A percentile compares a stretch with the other conserved stretches of the same genome.
Conservation (phyloP, 1,140 invertebrate genomes). For the Drosophila bipectinata region DNA sequence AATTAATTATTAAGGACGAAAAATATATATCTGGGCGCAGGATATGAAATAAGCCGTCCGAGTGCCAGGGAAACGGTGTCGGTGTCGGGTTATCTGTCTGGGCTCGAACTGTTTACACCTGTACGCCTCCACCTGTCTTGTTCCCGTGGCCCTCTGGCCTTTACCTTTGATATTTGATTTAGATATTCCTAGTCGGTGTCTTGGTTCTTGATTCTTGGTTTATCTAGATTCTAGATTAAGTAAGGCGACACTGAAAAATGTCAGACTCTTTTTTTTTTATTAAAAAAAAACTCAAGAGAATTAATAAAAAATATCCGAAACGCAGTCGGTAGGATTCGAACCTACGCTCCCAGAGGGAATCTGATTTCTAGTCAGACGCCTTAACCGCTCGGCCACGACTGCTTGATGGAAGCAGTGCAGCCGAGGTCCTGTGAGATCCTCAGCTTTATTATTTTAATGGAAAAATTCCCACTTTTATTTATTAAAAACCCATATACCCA, state of each 20-base stretch:
- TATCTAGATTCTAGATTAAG: too few species aligned
- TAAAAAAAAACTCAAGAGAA: too few species aligned
- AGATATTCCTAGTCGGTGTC: not conserved
- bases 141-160: too few species aligned
- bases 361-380: constrained; percentile 93
- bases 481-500: too few species aligned
- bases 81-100: constrained; percentile 13
- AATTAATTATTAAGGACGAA: constrained; percentile 72
- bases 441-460: too few species aligned
- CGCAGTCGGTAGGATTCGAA: constrained; percentile 93
- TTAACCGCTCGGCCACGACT: constrained; percentile 93
- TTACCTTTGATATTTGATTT: constrained; percentile 16
- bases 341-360: constrained; percentile 93
- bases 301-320: too few species aligned
- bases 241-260: too few species aligned
- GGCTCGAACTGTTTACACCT: constrained; percentile 14
- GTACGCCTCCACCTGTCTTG: constrained; percentile 1
- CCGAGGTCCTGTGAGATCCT: too few species aligned
- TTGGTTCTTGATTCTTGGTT: not conserved
- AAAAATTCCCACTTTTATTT: too few species aligned
- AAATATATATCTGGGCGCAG: constrained; percentile 28
- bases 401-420: constrained; percentile 68
- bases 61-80: not conserved
- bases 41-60: constrained; percentile 63
- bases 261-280: too few species aligned